Evolutionary conservation across 2,113 vertebrate species (phyloP).

Genomic region (Podarcis muralis): DNA sequence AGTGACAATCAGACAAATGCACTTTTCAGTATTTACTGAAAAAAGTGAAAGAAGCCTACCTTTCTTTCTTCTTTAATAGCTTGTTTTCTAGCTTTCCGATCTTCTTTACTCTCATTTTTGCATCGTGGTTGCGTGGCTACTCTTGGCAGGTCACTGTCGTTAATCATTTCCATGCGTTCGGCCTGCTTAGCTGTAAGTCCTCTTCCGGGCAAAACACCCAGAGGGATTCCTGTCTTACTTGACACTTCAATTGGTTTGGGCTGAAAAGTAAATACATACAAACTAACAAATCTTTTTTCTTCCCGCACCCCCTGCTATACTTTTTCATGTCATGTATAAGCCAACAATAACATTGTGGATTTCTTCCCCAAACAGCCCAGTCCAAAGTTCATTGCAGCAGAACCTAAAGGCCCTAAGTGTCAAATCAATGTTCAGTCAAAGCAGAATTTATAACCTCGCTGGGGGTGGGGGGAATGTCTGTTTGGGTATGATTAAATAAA

Average conservation of each 20-base stretch:
- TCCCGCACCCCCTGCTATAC: not conserved
- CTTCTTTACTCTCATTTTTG: constrained; percentile 84
- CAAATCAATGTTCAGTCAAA: not conserved
- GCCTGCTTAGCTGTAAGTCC: constrained; percentile 85
- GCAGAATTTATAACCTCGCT: not conserved
- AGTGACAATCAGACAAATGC: not conserved
- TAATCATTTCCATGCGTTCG: constrained; percentile 89
- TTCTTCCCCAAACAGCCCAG: not conserved
- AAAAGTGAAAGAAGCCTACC: constrained; percentile 70
- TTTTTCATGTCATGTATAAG: not conserved
- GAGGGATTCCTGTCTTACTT: constrained; percentile 89
- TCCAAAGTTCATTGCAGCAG: not conserved
- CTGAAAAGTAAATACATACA: constrained; percentile 66
- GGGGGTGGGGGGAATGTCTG: not conserved
- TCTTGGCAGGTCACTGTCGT: constrained; percentile 86
- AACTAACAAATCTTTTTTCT: not conserved
- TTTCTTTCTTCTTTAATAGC: constrained; percentile 89
- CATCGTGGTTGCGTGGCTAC: constrained; percentile 79
- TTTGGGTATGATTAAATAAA: too few species aligned
- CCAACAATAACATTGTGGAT: not conserved
- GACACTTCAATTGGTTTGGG: constrained; percentile 86
- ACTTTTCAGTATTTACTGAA: not conserved
- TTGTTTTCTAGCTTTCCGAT: constrained; percentile 86
- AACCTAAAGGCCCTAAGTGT: not conserved
- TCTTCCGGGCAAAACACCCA: constrained; percentile 82